Evolutionary conservation across 2,797 vertebrate genomes (phyloP), one percentile per base, ranked within the genome.

Genomic region (Xenentodon cancila): DNA sequence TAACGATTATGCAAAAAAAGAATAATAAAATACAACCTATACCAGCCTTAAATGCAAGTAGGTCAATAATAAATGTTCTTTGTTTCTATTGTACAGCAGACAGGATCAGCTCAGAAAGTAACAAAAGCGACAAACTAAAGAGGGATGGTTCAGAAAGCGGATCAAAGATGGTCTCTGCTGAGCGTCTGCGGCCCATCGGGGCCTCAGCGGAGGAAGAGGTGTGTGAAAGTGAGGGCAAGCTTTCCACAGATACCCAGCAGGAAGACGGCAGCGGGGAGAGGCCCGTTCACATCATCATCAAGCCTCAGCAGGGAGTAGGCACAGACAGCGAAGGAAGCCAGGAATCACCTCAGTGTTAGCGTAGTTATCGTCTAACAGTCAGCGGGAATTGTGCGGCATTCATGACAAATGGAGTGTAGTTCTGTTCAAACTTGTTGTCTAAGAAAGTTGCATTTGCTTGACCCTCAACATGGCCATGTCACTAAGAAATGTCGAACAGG

Each of bases 261-360:
- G 75, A 75, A 16, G 77, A 72, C 34, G 67, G 32, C 52, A 81
- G 75, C 1, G 78, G 84, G 40, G 92, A 92, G 66, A 85, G 89
- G 63, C 82, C 92, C 0, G 80, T 93, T 51, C 92, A 93, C 72
- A 93, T 93, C 74, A 58, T 91, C 77, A 90, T 94, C 82, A 86
- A 92, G 64, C 77, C 92, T 66, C 87, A 92, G 17, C 80, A 86
- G 46, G 84, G 87, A 19, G 68, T 73, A 16, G 73, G 71, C 71
- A 42, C 59, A 9, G 86, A 88, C 50, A 79, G 75, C 7, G 86
- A 82, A 3, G 80, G 85, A 7, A 84, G 82, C 61, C 79, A 73
- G 66, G 86, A 91, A 42, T 21, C 62, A 0, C 9, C 81, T 56
- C 85, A 75, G 54, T 86, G 75, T 79, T 82, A 89, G 60, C 91